Percentiles rank a stretch among this genome's conserved stretches.
Conservation (phyloP, 2,113 vertebrate genomes). For the Psophia crepitans region DNA sequence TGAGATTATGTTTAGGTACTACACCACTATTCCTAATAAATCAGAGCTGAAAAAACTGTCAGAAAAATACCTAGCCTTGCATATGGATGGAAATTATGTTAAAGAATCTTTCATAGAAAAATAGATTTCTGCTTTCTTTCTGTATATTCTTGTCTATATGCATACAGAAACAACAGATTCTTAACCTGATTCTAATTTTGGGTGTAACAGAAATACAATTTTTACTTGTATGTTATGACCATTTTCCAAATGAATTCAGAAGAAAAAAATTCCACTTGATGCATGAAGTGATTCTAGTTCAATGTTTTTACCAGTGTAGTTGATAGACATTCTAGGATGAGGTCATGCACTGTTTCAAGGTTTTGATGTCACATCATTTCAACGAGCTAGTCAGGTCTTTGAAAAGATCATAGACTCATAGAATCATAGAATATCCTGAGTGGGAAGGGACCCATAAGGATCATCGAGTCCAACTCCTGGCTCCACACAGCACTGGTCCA, state of each 20-base stretch:
- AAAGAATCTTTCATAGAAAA: neutral
- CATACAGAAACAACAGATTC: neutral
- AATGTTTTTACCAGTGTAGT: neutral
- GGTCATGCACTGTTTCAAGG: neutral
- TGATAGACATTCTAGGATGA: neutral
- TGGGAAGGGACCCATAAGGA: no score
- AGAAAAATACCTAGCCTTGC: neutral
- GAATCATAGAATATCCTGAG: no score
- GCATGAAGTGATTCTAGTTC: neutral
- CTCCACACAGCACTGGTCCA: no score
- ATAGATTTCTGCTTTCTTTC: neutral
- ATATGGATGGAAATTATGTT: rapidly evolving
- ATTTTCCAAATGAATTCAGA: neutral
- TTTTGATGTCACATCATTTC: neutral
- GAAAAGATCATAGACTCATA: no score
- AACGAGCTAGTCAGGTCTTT: neutral
- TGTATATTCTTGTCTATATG: neutral
- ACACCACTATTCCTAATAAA: neutral
- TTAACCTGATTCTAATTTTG: neutral
- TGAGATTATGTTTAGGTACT: neutral
- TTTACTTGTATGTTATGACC: neutral
- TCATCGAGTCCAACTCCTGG: no score
- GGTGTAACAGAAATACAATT: neutral
- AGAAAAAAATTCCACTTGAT: neutral
- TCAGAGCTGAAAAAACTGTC: neutral